phyloP scores from a whole-genome alignment of 2,888 invertebrate genomes.

The Eurytoma adleriae region DNA sequence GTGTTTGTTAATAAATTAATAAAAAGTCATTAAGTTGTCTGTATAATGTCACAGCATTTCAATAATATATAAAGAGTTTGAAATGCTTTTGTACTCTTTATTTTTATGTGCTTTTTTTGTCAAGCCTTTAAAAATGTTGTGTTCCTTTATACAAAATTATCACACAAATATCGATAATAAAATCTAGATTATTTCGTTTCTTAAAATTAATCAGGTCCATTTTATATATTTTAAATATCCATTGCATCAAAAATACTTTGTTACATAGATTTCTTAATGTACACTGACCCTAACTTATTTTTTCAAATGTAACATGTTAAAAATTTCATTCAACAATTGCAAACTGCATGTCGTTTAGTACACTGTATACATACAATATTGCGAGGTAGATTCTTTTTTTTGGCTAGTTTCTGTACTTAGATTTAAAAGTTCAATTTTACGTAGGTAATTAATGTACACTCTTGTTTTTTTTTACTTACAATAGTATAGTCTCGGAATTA shows the following conservation, averaged over 20 bases:
- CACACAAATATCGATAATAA: conserved; percentile 44
- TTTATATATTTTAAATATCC: conserved; percentile 32
- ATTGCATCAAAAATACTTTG: conserved; percentile 56
- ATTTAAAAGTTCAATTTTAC: conserved; percentile 11
- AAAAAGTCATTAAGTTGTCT: conserved; percentile 15
- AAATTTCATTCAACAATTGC: conserved; percentile 34
- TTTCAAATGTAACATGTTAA: conserved; percentile 28
- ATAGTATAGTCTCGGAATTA: conserved; percentile 28
- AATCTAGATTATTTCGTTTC: conserved; percentile 33
- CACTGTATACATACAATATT: conserved; percentile 24
- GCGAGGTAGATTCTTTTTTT: conserved; percentile 39
- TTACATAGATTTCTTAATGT: conserved; percentile 35
- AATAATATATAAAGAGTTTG: neutral
- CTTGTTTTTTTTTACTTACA: conserved; percentile 7
- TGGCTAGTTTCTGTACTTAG: conserved; percentile 31
- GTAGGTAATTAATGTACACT: too few relatives aligned
- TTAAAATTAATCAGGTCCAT: conserved; percentile 57
- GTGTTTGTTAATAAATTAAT: conserved; percentile 9
- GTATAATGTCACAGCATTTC: neutral
- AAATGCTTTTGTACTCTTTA: conserved; percentile 35
- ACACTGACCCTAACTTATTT: conserved; percentile 21
- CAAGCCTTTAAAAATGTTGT: conserved; percentile 16
- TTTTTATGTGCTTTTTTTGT: conserved; percentile 26
- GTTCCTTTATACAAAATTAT: conserved; percentile 39
- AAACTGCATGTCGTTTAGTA: neutral